Conservation (phyloP, 2,888 invertebrate species). For the Cantharis rustica region DNA sequence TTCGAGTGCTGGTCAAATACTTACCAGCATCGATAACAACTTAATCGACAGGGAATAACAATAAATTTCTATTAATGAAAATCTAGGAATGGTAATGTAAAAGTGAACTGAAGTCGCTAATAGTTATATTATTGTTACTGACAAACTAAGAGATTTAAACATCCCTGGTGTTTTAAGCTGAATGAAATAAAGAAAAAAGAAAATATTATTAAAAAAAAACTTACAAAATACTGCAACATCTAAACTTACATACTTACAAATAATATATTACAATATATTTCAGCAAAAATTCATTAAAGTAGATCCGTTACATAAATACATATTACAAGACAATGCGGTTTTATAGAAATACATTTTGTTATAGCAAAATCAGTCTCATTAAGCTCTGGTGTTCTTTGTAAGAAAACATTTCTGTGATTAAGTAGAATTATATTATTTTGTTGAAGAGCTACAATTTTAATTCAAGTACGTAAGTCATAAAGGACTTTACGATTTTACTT, state of each 20-base stretch:
- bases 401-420: no score
- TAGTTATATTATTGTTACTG: background rate
- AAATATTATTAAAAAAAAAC: background rate
- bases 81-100: background rate
- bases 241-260: no score
- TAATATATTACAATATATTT: no score
- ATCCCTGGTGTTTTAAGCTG: background rate
- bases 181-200: background rate
- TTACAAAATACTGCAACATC: background rate
- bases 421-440: no score
- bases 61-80: background rate
- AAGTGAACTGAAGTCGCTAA: background rate
- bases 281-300: no score
- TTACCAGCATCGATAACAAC: background rate
- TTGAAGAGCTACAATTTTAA: no score
- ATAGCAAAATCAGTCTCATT: no score
- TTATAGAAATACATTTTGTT: no score
- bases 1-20: background rate
- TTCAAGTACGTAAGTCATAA: no score
- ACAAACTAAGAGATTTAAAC: background rate
- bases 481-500: background rate
- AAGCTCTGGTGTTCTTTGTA: no score
- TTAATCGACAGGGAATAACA: background rate
- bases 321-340: no score
- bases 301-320: no score